Percentiles rank a stretch among this genome's conserved stretches.
phyloP scores from a whole-genome alignment of 2,797 vertebrate species.

The Huso huso region DNA sequence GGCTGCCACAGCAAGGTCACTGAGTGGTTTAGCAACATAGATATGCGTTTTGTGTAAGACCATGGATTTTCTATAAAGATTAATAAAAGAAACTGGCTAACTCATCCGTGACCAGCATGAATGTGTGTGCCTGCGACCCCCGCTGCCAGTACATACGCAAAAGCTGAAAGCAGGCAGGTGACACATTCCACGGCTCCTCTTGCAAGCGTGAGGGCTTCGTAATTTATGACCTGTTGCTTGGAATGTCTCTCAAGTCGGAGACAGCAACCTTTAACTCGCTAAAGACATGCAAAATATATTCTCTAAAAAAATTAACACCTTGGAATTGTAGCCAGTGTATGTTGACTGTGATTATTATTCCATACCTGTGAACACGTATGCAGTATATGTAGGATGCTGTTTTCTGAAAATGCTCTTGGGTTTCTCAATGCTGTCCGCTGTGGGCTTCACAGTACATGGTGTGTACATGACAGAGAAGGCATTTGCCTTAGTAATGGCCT shows the following conservation, averaged over 20 bases:
- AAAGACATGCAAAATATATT: neutral
- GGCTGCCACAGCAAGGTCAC: constrained; percentile 17
- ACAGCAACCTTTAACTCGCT: neutral
- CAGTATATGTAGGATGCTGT: constrained; percentile 42
- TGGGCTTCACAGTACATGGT: constrained; percentile 40
- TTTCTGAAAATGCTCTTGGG: constrained; percentile 46
- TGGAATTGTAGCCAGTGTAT: constrained; percentile 6
- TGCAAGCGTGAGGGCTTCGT: constrained; percentile 13
- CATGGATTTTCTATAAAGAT: constrained; percentile 9
- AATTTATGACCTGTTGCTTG: constrained; percentile 20
- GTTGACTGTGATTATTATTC: constrained; percentile 4
- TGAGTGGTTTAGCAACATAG: constrained; percentile 12
- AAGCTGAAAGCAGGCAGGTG: neutral
- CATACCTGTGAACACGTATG: constrained; percentile 56
- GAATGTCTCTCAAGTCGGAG: neutral
- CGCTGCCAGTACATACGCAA: neutral
- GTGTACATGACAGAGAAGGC: constrained; percentile 57
- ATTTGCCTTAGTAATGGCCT: constrained; percentile 42
- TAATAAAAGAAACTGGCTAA: constrained; percentile 3
- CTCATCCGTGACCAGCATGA: neutral
- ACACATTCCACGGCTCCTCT: constrained; percentile 8
- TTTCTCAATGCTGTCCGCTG: constrained; percentile 37
- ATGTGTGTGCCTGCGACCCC: neutral
- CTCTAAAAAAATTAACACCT: constrained; percentile 19
- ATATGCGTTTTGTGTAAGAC: constrained; percentile 2